Evolutionary conservation across 2,888 invertebrate species (phyloP), one percentile per base, ranked within the genome.

Genomic region (Hemicrepidius hirtus): DNA sequence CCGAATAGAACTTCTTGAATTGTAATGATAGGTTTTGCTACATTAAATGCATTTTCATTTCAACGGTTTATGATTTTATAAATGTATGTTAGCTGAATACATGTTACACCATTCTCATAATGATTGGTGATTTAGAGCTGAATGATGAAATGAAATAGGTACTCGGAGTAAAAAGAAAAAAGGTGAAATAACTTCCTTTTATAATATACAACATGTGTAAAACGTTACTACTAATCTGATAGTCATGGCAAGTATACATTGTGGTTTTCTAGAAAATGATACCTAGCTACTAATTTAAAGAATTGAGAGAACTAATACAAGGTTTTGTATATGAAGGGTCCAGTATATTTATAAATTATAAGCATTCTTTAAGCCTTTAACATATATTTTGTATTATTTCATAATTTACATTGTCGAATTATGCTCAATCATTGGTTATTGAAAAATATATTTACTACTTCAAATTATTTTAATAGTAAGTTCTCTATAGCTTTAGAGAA

Each of bases 11-110:
- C 59, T 59, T 60, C 59, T 60, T 46, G 68, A 49, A 49, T 32
- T 21, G 60, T 68, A 68, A 68, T 68, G 49, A 68, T 68, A 68
- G 60, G 68, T 67, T 67, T 57, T 59, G n/a, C 46, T 57, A 57
- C 21, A 59, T 67, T 67, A 67, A 67, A 67, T 35, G 67, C 59
- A 57, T 59, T 67, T 65, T 67, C 53, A 64, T 64, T 55, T 44
- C 64, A 55, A 63, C 53, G 53, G 50, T 50, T 68, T 69, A 55
- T 63, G 69, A 53, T 67, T 67, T 67, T 67, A 55, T 67, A 67
- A 67, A 57, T 67, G 57, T 59, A 67, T 24, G 57, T 67, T 67
- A 35, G 46, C 12, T 46, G 57, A 67, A 57, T 67, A 67, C 57
- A 21, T n/a, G 46, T 53, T 65, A 65, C 50, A 37, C 65, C 37